Conservation (phyloP, 1,140 invertebrate species). For the Brevipalpus yothersi region DNA sequence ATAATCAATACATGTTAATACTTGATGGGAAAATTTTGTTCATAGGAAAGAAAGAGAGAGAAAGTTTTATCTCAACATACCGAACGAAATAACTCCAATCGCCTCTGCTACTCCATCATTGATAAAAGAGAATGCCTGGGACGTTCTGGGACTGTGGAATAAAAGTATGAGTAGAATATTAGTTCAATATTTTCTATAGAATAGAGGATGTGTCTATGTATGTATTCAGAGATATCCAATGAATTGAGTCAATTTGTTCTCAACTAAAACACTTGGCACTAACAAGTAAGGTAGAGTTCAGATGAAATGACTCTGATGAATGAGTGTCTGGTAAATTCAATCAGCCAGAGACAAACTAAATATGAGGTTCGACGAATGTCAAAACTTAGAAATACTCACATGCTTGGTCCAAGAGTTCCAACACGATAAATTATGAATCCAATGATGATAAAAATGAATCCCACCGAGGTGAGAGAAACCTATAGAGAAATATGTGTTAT, state of each 20-base stretch:
- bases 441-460: slow-evolving; percentile 47
- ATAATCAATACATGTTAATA: not conserved
- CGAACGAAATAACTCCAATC: slow-evolving; percentile 65
- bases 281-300: too few species aligned
- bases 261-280: too few species aligned
- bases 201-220: not conserved
- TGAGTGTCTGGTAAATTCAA: too few species aligned
- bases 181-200: not conserved
- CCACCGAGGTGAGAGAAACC: slow-evolving; percentile 44
- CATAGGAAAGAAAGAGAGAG: too few species aligned
- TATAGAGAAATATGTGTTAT: slow-evolving; percentile 2
- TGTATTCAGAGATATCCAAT: not conserved
- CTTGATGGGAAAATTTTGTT: too few species aligned
- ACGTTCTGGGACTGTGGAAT: slow-evolving; percentile 29
- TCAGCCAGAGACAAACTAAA: too few species aligned
- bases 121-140: slow-evolving; percentile 45
- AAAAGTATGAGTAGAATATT: too few species aligned
- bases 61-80: slow-evolving; percentile 18
- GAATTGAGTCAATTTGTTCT: too few species aligned
- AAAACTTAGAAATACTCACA: slow-evolving; percentile 14
- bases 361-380: not conserved
- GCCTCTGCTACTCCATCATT: slow-evolving; percentile 46
- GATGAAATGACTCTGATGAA: too few species aligned
- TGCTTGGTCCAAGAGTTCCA: slow-evolving; percentile 18
- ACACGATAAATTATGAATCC: slow-evolving; percentile 39